Conservation (phyloP, 1,140 invertebrate genomes). For the Drosophila guanche region DNA sequence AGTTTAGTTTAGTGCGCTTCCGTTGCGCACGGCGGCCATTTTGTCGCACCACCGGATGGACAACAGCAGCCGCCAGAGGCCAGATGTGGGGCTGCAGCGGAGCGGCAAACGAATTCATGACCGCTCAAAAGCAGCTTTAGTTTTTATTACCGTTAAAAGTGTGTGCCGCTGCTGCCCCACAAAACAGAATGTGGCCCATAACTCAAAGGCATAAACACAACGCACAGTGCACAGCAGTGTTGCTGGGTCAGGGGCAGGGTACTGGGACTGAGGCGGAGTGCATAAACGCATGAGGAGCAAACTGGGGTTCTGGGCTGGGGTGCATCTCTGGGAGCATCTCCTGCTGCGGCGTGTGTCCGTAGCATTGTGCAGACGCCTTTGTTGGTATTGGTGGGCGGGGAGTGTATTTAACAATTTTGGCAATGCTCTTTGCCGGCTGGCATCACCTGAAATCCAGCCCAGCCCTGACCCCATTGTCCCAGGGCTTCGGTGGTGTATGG, state of each 20-base stretch:
- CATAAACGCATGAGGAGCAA: neutral
- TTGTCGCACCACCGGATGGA: conserved; percentile 72
- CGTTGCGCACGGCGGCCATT: conserved; percentile 75
- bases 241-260: neutral
- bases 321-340: neutral
- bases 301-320: no score
- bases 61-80: conserved; percentile 46
- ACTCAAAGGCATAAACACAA: conserved; percentile 73
- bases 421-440: conserved; percentile 74
- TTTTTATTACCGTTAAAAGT: conserved; percentile 79
- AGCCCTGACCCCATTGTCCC: conserved; percentile 43
- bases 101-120: conserved; percentile 60
- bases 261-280: neutral
- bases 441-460: conserved; percentile 71
- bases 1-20: conserved; percentile 80
- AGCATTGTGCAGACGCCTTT: conserved; percentile 30
- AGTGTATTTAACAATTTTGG: conserved; percentile 73
- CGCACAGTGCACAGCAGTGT: conserved; percentile 12
- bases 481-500: conserved; percentile 13
- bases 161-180: conserved; percentile 31
- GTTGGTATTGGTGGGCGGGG: conserved; percentile 13
- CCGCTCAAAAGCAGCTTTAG: conserved; percentile 75
- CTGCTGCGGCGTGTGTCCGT: conserved; percentile 5
- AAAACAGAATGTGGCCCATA: conserved; percentile 71
- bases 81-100: conserved; percentile 8